Evolutionary conservation across 1,140 invertebrate species (phyloP).

Genomic region (Armadillidium nasatum): DNA sequence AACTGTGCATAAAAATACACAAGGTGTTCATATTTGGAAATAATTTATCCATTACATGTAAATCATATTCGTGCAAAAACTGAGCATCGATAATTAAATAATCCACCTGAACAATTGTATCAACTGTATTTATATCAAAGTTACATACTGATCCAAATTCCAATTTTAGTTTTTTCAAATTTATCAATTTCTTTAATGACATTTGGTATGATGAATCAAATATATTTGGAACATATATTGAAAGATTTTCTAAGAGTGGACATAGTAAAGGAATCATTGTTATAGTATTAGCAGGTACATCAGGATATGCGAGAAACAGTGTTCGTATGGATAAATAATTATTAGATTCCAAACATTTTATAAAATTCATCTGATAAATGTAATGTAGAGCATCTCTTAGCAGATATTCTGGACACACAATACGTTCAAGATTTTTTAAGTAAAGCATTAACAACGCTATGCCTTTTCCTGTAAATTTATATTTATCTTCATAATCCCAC

Average conservation of each 20-base stretch:
- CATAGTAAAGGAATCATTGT: not conserved
- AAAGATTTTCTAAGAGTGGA: not conserved
- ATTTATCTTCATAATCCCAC: slow-evolving; percentile 6
- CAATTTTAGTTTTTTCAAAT: not conserved
- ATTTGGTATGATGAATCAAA: not conserved
- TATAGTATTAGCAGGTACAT: not conserved
- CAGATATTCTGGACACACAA: not conserved
- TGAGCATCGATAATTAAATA: not conserved
- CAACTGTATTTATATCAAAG: not conserved
- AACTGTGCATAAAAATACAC: not conserved
- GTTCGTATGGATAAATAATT: not conserved
- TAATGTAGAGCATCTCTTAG: not conserved
- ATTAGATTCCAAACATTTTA: not conserved
- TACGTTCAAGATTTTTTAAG: not conserved
- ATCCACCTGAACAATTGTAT: not conserved
- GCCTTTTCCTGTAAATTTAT: not conserved
- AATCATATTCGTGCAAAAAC: not conserved
- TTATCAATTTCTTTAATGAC: not conserved
- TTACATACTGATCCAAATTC: not conserved
- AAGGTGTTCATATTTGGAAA: not conserved
- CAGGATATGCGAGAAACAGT: not conserved
- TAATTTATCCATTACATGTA: not conserved
- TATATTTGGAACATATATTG: not conserved
- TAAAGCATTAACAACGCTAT: not conserved
- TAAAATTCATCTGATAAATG: slow-evolving; percentile 3